Evolutionary conservation across 2,797 vertebrate species (phyloP), one percentile per base, ranked within the genome.

Genomic region (Phataginus tetradactyla): DNA sequence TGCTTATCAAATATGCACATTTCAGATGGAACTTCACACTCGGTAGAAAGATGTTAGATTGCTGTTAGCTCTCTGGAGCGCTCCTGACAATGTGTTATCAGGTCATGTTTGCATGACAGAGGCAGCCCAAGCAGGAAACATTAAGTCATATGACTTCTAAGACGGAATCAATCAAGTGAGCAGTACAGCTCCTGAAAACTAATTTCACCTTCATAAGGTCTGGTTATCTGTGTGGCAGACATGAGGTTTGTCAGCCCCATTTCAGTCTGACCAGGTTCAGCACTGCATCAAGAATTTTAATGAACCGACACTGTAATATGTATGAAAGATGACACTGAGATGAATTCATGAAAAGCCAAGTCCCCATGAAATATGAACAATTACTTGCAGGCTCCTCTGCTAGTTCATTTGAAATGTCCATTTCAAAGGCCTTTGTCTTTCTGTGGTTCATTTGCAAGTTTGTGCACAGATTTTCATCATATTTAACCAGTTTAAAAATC

Each of bases 141-240:
- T 99, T 99, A 99, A 99, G 99, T 99, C 99, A 99, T 97, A 98
- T 99, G 99, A 99, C 99, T 99, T 99, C 98, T 98, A 98, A 99
- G 99, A 99, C 97, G 98, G 99, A 99, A 99, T 99, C 99, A 99
- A 99, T 99, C 99, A 99, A 99, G 99, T 99, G 99, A 98, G 97
- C 97, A 98, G 98, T 92, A 98, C 97, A 97, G 98, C 97, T 98
- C 97, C 97, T 99, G 99, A 99, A 99, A 99, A 99, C 99, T 99
- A 99, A 99, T 99, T 99, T 99, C 99, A 99, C 99, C 99, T 99
- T 99, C 99, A 99, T 99, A 99, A 99, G 98, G 96, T 98, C 98
- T 99, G 98, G 98, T 99, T 99, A 99, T 99, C 99, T 99, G 98
- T 97, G 93, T 2, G 6, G 98, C 98, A 99, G 98, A 99, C 98